Conservation (phyloP, 2,797 vertebrate genomes). For the Catharus ustulatus region DNA sequence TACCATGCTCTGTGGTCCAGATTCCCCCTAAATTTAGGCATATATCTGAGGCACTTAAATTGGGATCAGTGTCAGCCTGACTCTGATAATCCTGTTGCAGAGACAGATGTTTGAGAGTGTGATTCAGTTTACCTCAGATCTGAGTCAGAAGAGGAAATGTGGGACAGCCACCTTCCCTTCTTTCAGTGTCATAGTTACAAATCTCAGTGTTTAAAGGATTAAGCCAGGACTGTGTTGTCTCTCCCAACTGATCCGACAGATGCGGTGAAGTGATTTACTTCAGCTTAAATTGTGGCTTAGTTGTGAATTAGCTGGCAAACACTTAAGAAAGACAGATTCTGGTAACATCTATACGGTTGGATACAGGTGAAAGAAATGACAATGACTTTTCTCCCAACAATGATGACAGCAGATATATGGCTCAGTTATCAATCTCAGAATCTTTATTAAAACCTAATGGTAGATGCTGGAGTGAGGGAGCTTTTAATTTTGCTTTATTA, state of each 20-base stretch:
- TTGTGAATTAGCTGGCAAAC: conserved; percentile 21
- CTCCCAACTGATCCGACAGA: conserved; percentile 44
- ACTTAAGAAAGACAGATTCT: neutral
- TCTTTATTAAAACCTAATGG: conserved; percentile 13
- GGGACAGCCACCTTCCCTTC: neutral
- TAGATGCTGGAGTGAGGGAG: neutral
- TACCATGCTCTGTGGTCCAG: neutral
- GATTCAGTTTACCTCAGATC: conserved; percentile 5
- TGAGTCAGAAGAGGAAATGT: conserved; percentile 8
- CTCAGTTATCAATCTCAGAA: neutral
- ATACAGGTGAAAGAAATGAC: conserved; percentile 11
- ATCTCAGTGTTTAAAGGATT: conserved; percentile 35
- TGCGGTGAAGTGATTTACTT: conserved; percentile 44
- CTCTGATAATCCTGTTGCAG: neutral
- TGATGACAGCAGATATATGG: neutral
- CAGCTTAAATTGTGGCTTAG: conserved; percentile 36
- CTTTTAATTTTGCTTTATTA: neutral
- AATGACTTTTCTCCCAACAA: neutral
- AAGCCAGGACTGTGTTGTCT: conserved; percentile 21
- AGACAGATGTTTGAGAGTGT: neutral
- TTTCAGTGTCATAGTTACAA: conserved; percentile 9
- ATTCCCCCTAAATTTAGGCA: conserved; percentile 10
- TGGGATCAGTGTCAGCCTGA: neutral
- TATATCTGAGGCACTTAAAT: neutral
- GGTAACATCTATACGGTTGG: neutral